phyloP scores from a whole-genome alignment of 2,797 vertebrate genomes.

The Eleutherodactylus coqui region DNA sequence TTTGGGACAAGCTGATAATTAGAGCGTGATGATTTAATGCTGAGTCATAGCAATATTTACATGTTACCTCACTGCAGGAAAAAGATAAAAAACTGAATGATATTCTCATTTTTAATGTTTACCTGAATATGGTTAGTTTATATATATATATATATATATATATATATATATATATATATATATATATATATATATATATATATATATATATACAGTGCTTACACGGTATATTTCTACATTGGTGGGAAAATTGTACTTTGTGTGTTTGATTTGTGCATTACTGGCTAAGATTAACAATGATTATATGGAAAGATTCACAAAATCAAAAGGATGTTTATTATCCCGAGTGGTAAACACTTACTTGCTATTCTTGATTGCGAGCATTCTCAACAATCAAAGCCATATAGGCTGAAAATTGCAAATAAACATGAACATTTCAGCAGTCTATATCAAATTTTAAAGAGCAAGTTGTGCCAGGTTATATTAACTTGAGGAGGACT shows the following conservation, averaged over 20 bases:
- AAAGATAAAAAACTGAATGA: slow-evolving; percentile 23
- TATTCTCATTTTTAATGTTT: slow-evolving; percentile 22
- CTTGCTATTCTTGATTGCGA: slow-evolving; percentile 40
- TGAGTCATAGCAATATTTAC: slow-evolving; percentile 52
- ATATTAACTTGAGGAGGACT: not conserved
- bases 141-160: not conserved
- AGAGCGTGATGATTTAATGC: slow-evolving; percentile 46
- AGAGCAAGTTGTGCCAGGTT: not conserved
- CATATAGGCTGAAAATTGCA: slow-evolving; percentile 32
- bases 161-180: not conserved
- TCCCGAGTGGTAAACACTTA: not conserved
- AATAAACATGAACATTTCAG: not conserved
- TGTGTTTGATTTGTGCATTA: not conserved
- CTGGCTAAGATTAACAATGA: not conserved
- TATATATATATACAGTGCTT: not conserved
- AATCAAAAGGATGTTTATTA: slow-evolving; percentile 35
- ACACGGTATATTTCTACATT: not conserved
- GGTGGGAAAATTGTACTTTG: not conserved
- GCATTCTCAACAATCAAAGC: slow-evolving; percentile 26
- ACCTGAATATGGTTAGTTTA: slow-evolving; percentile 9
- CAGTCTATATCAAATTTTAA: not conserved
- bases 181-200: not conserved
- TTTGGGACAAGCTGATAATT: slow-evolving; percentile 51
- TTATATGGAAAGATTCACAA: slow-evolving; percentile 22
- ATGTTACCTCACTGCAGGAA: slow-evolving; percentile 29